Conservation (phyloP, 1,140 invertebrate species). For the Microplitis mediator region DNA sequence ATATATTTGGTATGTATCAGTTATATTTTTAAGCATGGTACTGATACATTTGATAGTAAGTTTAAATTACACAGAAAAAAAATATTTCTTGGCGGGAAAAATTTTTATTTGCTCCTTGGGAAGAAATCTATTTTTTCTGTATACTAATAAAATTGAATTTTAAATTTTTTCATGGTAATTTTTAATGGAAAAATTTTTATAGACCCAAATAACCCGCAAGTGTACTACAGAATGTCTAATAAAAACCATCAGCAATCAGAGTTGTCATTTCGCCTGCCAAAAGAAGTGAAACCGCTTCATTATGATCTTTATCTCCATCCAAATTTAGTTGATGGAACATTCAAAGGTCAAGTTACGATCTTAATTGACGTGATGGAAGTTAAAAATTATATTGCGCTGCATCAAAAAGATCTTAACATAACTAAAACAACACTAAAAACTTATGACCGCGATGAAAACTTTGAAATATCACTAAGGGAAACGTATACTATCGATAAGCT, state of each 20-base stretch:
- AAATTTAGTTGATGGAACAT: conserved; percentile 72
- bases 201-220: conserved; percentile 35
- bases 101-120: too few species aligned
- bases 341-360: conserved; percentile 77
- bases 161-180: background rate
- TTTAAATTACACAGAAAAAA: background rate
- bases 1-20: too few species aligned
- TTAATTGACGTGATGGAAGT: conserved; percentile 64
- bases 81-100: too few species aligned
- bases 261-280: conserved; percentile 68
- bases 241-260: conserved; percentile 40
- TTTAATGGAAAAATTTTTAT: conserved; percentile 17
- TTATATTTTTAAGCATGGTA: too few species aligned
- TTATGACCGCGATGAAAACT: conserved; percentile 41
- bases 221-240: conserved; percentile 38
- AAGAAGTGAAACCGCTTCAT: conserved; percentile 70
- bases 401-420: conserved; percentile 71
- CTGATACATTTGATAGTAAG: background rate
- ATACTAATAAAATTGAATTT: background rate
- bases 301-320: conserved; percentile 81
- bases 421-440: conserved; percentile 52
- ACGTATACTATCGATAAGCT: conserved; percentile 55
- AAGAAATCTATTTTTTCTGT: background rate
- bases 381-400: conserved; percentile 71
- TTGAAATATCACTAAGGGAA: conserved; percentile 47